Conservation (phyloP, 2,888 invertebrate genomes). For the Drosophila heteroneura region DNA sequence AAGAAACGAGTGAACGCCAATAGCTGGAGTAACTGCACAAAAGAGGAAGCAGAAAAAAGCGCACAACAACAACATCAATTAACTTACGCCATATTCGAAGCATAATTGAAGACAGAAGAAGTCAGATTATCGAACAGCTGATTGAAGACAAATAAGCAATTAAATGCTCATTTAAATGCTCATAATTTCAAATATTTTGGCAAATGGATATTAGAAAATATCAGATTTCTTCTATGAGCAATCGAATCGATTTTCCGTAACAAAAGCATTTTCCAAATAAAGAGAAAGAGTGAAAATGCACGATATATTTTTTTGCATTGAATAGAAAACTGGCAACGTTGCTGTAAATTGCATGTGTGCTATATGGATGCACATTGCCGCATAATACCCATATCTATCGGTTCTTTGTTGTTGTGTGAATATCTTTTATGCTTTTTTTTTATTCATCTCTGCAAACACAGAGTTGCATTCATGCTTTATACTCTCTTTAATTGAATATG, state of each 20-base stretch:
- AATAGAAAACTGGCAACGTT: conserved; percentile 5
- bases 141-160: neutral
- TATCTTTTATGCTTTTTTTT: neutral
- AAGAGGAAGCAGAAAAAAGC: neutral
- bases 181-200: neutral
- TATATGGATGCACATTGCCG: neutral
- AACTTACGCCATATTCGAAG: neutral
- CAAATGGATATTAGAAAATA: neutral
- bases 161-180: neutral
- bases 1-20: conserved; percentile 23
- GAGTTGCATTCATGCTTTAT: conserved; percentile 10
- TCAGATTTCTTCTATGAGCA: neutral
- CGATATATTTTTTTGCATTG: neutral
- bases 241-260: neutral
- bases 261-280: conserved; percentile 2
- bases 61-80: neutral
- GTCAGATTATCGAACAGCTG: neutral
- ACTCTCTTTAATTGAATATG: conserved; percentile 11
- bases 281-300: conserved; percentile 1
- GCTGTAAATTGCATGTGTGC: neutral
- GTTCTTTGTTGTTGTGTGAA: conserved; percentile 5
- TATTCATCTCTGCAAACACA: conserved; percentile 6
- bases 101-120: neutral
- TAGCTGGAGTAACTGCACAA: neutral
- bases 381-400: conserved; percentile 3